Percentiles rank a stretch among this genome's conserved stretches.
These are phyloP conservation scores for Spodoptera litura DNA, from an alignment of 1,140 invertebrate species.

Conservation along the genomic window DNA sequence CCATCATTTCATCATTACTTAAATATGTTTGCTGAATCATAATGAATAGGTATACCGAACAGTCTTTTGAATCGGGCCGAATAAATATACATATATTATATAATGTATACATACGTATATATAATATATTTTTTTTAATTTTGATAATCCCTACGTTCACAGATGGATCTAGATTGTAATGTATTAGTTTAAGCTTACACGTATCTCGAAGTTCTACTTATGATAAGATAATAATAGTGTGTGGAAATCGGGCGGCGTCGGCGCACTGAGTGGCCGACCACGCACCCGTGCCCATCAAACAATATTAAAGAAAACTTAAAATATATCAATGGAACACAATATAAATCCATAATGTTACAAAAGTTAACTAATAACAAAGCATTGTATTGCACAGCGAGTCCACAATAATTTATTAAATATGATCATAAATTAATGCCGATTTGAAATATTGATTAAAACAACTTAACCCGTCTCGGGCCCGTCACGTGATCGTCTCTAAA, in stretches of 20 bases:
- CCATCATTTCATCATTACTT: slow-evolving; percentile 62
- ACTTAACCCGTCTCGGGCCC: slow-evolving; percentile 2
- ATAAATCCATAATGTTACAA: slow-evolving; percentile 74
- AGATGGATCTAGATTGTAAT: slow-evolving; percentile 75
- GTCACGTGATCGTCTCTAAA: slow-evolving; percentile 33
- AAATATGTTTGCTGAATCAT: slow-evolving; percentile 74
- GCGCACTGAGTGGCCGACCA: neutral
- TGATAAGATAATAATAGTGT: slow-evolving; percentile 55
- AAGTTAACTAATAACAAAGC: slow-evolving; percentile 82
- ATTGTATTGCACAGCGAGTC: slow-evolving; percentile 83
- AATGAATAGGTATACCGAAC: slow-evolving; percentile 85
- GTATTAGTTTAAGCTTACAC: slow-evolving; percentile 73
- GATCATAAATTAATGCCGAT: slow-evolving; percentile 66
- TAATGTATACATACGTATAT: slow-evolving; percentile 52
- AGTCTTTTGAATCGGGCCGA: slow-evolving; percentile 86
- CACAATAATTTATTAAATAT: slow-evolving; percentile 79
- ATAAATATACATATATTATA: slow-evolving; percentile 55
- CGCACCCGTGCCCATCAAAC: neutral
- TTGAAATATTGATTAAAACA: slow-evolving; percentile 48
- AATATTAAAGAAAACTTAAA: slow-evolving; percentile 57
- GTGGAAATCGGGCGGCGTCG: slow-evolving; percentile 51
- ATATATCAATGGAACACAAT: slow-evolving; percentile 71
- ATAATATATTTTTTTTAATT: slow-evolving; percentile 71
- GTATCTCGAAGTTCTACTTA: slow-evolving; percentile 64
- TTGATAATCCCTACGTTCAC: slow-evolving; percentile 80